These are phyloP conservation scores for Alcedo atthis DNA, from an alignment of 2,797 vertebrate genomes.

Conservation along the genomic window DNA sequence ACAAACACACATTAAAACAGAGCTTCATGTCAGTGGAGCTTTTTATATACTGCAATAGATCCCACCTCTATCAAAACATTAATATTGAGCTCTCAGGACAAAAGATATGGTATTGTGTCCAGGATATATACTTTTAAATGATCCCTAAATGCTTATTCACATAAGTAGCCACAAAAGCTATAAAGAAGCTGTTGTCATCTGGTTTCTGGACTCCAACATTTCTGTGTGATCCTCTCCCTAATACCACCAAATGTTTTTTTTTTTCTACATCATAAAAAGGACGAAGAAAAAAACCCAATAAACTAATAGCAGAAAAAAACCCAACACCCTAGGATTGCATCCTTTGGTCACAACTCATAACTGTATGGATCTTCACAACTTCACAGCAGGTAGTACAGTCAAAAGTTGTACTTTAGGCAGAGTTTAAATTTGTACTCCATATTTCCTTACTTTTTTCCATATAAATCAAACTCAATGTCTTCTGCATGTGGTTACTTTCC, in stretches of 20 bases:
- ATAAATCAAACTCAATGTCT: not conserved
- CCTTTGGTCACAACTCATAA: not conserved
- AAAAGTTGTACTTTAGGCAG: not conserved
- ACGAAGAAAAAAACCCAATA: not conserved
- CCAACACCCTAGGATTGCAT: not conserved
- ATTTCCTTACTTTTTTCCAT: not conserved
- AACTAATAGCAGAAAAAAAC: not conserved
- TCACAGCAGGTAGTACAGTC: fast-evolving
- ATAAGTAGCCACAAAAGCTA: not conserved
- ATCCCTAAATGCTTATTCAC: slow-evolving; percentile 13
- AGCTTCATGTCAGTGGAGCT: not conserved
- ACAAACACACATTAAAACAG: not conserved
- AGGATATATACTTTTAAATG: not conserved
- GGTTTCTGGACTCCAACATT: not conserved
- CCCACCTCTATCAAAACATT: not conserved
- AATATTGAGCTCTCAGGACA: slow-evolving; percentile 12
- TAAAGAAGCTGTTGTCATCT: slow-evolving; percentile 25
- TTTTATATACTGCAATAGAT: slow-evolving; percentile 17
- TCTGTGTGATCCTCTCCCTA: not conserved
- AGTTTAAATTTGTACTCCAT: not conserved
- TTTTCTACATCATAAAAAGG: not conserved
- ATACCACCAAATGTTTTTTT: not conserved
- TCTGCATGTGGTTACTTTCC: not conserved
- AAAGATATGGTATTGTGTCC: not conserved
- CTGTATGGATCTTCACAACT: not conserved